Percentiles rank a stretch among this genome's conserved stretches.
phyloP scores from a whole-genome alignment of 2,888 invertebrate species.

The Schizotus pectinicornis region DNA sequence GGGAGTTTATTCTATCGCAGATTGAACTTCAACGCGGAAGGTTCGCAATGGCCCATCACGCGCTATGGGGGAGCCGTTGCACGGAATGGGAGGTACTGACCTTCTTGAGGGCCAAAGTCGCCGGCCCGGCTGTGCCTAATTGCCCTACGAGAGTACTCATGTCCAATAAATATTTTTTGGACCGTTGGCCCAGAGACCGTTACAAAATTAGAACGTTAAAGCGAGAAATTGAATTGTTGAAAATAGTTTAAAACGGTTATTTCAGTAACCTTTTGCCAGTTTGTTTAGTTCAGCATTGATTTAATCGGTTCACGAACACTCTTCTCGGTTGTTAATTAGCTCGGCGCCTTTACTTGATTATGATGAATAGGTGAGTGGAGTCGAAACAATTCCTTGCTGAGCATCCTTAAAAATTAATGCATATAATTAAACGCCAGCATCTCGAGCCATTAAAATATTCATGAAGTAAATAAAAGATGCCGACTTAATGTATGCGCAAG shows the following conservation, averaged over 20 bases:
- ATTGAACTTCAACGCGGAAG: constrained; percentile 16
- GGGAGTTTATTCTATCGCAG: constrained; percentile 19
- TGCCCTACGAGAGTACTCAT: too few relatives aligned
- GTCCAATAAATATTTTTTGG: too few relatives aligned
- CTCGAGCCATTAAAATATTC: constrained; percentile 16
- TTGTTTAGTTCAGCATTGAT: too few relatives aligned
- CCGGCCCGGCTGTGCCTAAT: too few relatives aligned
- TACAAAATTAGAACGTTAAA: too few relatives aligned
- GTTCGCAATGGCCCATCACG: constrained; percentile 17
- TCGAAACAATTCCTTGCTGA: background rate
- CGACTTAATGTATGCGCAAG: constrained; percentile 23
- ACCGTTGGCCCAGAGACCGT: too few relatives aligned
- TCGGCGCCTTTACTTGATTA: too few relatives aligned
- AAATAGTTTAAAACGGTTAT: too few relatives aligned
- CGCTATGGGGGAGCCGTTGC: constrained; percentile 9
- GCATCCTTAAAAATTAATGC: constrained; percentile 5
- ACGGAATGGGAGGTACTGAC: constrained; percentile 19
- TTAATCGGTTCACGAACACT: too few relatives aligned
- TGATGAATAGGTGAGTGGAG: background rate
- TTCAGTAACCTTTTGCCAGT: too few relatives aligned
- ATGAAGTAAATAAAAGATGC: constrained; percentile 23
- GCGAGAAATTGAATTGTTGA: too few relatives aligned
- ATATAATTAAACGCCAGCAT: constrained; percentile 6
- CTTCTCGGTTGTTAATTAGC: too few relatives aligned
- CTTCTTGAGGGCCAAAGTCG: constrained; percentile 13